Base-by-base conservation (phyloP, 1,140 invertebrate species). In the Drosophila micromelanica region DNA sequence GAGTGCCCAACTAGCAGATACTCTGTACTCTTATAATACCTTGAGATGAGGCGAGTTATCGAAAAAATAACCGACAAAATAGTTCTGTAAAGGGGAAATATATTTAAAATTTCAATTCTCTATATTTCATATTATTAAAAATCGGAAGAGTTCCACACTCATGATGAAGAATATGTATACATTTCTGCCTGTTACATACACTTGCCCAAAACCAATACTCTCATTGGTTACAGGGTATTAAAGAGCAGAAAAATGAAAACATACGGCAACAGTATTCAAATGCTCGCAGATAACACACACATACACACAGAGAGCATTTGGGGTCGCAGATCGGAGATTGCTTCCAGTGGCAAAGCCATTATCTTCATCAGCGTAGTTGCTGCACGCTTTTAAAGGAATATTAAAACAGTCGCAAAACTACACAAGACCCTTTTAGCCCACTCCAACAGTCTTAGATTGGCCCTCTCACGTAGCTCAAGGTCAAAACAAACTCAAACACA, bases 391-490 rank as follows among this genome's bases (percentile, higher is more conserved):
- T 89, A 60, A 87, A 77, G 80, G 84, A 84, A 87, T 87, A 84
- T 87, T 87, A 77, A 87, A 87, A 87, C 82, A 89, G 78, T 55
- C 40, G 27, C 59, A 54, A 15, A 65, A 64, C 49, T 64, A 51
- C 30, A 20, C 17, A 6, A 8, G 30, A 32, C 20, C 12, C 30
- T 27, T 27, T 27, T 27, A 56, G 7, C 13, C 11, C 57, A 9
- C 17, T 3, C 40, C 5, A 7, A 2, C 15, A n/a, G n/a, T n/a
- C n/a, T 17, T 11, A 35, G 15, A 42, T 57, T 42, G 63, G 38
- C 80, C 56, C 80, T 80, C 73, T 43, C 45, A 45, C 77, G 13
- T 80, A 68, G 63, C 82, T 87, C 82, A 87, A 87, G 82, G 82
- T 84, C 82, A 78, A 38, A 78, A 56, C 54, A 64, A 51, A 68